These are phyloP conservation scores for Lycopodina hypogea DNA, from an alignment of 37 sponge, comb jelly and placozoan genomes.

Conservation along the genomic window DNA sequence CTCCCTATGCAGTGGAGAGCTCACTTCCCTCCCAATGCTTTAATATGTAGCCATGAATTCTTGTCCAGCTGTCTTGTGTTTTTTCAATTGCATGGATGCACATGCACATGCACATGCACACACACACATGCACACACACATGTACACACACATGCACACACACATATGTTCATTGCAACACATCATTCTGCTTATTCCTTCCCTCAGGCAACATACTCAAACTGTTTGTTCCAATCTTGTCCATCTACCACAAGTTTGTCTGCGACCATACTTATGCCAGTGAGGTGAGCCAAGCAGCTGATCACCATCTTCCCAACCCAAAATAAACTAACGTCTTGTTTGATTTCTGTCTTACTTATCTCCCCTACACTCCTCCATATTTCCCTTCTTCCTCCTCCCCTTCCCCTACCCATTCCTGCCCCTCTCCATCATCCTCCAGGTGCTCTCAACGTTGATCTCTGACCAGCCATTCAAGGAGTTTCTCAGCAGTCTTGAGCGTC, in stretches of 20 bases:
- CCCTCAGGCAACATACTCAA: constrained; percentile 45
- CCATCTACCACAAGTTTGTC: constrained; percentile 50
- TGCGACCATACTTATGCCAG: constrained; percentile 46
- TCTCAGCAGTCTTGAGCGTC: constrained; percentile 10
- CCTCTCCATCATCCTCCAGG: neutral
- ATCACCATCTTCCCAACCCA: neutral
- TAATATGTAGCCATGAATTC: too few species aligned
- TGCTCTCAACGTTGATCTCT: constrained; percentile 7
- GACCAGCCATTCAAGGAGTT: constrained; percentile 42
- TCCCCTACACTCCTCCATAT: neutral
- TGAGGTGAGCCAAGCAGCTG: constrained; percentile 32
- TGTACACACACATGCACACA: neutral
- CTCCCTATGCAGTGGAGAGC: too few species aligned
- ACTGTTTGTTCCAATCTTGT: constrained; percentile 56
- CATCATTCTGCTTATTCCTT: neutral
- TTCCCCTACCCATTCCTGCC: neutral
- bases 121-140: neutral
- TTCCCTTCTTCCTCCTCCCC: neutral
- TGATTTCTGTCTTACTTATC: neutral
- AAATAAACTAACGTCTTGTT: too few species aligned
- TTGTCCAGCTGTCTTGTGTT: too few species aligned
- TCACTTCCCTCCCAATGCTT: too few species aligned
- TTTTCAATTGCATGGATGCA: neutral
- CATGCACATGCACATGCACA: neutral
- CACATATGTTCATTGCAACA: neutral